Percentiles rank a stretch among this genome's conserved stretches.
phyloP scores from a whole-genome alignment of 2,888 invertebrate genomes.

The Chironomus tentans region DNA sequence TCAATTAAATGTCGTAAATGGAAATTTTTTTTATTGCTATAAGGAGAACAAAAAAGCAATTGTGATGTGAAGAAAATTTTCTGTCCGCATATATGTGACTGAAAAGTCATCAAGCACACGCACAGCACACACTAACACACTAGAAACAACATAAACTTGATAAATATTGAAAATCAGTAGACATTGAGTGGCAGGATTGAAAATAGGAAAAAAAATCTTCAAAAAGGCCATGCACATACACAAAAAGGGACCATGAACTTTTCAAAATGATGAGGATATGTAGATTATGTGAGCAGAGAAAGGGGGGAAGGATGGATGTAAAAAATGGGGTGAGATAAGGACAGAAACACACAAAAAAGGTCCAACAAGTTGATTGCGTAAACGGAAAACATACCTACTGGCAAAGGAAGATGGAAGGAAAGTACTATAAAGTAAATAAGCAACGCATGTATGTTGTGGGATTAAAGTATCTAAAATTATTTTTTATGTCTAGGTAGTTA shows the following conservation, averaged over 20 bases:
- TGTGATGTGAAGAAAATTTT: neutral
- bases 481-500: too few relatives aligned
- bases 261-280: neutral
- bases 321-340: neutral
- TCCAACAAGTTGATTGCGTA: conserved; percentile 19
- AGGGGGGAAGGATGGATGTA: neutral
- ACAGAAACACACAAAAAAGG: neutral
- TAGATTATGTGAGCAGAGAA: neutral
- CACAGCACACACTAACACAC: neutral
- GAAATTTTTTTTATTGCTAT: neutral
- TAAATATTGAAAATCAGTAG: neutral
- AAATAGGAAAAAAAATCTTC: neutral
- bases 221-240: neutral
- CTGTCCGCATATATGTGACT: neutral
- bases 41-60: neutral
- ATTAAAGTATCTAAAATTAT: neutral
- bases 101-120: neutral
- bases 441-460: neutral
- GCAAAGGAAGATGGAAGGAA: neutral
- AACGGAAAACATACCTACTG: neutral
- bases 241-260: conserved; percentile 3
- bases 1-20: neutral
- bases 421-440: neutral
- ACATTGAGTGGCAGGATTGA: neutral
- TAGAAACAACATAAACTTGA: neutral